Evolutionary conservation across 1,140 invertebrate genomes (phyloP).

Genomic region (Drosophila subpulchrella): DNA sequence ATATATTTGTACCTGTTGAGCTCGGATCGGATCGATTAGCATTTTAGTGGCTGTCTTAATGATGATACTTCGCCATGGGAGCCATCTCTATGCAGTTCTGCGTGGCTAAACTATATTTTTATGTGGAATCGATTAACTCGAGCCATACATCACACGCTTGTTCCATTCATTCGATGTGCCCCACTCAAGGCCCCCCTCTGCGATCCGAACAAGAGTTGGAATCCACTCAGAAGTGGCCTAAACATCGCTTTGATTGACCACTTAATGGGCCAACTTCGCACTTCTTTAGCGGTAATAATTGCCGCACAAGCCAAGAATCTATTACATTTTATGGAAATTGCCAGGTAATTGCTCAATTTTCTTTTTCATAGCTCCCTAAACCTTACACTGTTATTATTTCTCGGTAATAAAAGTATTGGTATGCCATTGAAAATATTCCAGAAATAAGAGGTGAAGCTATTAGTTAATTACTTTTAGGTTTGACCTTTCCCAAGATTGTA

Average conservation of each 20-base stretch:
- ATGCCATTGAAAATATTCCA: not conserved
- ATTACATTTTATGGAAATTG: conserved; percentile 23
- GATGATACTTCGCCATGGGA: conserved; percentile 53
- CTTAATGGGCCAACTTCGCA: conserved; percentile 38
- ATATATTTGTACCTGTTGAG: conserved; percentile 48
- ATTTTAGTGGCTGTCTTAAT: conserved; percentile 71
- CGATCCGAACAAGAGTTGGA: conserved; percentile 27
- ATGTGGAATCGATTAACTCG: conserved; percentile 48
- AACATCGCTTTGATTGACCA: conserved; percentile 37
- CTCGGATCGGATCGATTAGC: conserved; percentile 65
- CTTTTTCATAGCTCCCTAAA: conserved; percentile 21
- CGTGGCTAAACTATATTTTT: conserved; percentile 56
- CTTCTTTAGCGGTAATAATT: conserved; percentile 35
- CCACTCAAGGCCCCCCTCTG: conserved; percentile 41
- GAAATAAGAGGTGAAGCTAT: not conserved
- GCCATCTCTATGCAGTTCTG: conserved; percentile 52
- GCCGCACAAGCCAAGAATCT: conserved; percentile 6
- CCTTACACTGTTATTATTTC: not conserved
- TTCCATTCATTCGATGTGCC: conserved; percentile 51
- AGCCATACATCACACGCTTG: conserved; percentile 61
- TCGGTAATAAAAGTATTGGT: not conserved
- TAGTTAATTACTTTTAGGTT: not conserved
- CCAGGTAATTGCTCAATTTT: conserved; percentile 31
- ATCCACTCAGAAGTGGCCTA: conserved; percentile 22
- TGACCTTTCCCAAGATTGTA: not conserved